These are phyloP conservation scores for Phrynosoma blainvillii DNA, from an alignment of 2,113 vertebrate genomes.

Conservation along the genomic window DNA sequence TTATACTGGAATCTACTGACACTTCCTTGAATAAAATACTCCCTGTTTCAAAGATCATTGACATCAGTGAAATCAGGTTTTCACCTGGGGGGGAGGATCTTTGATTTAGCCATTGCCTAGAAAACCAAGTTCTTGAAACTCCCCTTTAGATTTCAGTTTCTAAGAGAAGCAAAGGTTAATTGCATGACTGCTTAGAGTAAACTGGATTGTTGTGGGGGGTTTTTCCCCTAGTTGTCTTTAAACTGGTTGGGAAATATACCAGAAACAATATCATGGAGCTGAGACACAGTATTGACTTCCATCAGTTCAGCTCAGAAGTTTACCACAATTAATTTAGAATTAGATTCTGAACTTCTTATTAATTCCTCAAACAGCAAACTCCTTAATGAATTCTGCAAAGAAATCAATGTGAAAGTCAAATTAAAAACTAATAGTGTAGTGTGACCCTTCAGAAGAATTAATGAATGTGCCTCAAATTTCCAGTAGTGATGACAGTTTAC, in stretches of 20 bases:
- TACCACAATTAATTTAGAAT: constrained; percentile 17
- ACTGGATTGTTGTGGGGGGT: not conserved
- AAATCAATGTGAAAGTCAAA: constrained; percentile 4
- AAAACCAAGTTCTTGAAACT: not conserved
- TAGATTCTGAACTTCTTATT: constrained; percentile 21
- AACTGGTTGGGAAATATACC: not conserved
- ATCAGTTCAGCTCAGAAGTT: not conserved
- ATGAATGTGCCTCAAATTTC: not conserved
- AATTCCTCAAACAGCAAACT: constrained; percentile 2
- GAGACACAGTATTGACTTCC: not conserved
- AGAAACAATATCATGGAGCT: constrained; percentile 12
- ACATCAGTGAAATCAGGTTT: not conserved
- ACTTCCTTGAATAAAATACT: not conserved
- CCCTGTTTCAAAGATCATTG: not conserved
- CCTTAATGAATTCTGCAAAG: not conserved
- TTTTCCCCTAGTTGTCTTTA: constrained; percentile 10
- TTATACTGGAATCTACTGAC: not conserved
- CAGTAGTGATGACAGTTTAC: not conserved
- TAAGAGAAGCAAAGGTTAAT: not conserved
- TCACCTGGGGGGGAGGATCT: not conserved
- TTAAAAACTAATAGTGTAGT: constrained; percentile 2
- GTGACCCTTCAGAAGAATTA: not conserved
- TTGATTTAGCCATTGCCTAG: not conserved
- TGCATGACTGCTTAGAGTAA: constrained; percentile 5
- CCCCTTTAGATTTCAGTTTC: not conserved